phyloP scores from a whole-genome alignment of 2,113 vertebrate species.

The Pithys albifrons region DNA sequence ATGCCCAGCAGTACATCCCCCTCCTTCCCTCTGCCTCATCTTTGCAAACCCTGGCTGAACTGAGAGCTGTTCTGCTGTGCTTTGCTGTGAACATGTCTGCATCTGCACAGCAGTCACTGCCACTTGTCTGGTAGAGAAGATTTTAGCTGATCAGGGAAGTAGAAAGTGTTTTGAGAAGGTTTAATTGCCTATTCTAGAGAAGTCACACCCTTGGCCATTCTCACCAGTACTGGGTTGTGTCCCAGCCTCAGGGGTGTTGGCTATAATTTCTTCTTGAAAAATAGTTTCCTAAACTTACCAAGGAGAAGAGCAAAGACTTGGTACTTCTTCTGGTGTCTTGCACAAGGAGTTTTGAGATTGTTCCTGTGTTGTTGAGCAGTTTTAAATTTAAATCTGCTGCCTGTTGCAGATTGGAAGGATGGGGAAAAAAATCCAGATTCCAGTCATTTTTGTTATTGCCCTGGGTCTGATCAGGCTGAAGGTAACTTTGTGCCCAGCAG shows the following conservation, averaged over 20 bases:
- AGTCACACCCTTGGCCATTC: neutral
- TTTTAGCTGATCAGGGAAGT: neutral
- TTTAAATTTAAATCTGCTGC: neutral
- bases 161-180: neutral
- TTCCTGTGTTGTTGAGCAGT: neutral
- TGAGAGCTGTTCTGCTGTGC: neutral
- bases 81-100: neutral
- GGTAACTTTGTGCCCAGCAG: neutral
- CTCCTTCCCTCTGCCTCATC: neutral
- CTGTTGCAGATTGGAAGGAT: neutral
- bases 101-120: neutral
- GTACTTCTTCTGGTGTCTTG: neutral
- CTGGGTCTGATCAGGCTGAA: neutral
- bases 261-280: neutral
- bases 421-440: neutral
- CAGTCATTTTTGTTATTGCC: neutral
- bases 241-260: neutral
- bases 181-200: neutral
- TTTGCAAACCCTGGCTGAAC: neutral
- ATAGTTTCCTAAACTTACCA: neutral
- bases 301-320: neutral
- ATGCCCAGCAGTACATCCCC: neutral
- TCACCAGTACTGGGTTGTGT: neutral
- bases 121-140: neutral
- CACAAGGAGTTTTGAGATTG: rapidly evolving